Percentiles rank a stretch among this genome's conserved stretches.
Evolutionary conservation across 2,888 invertebrate species (phyloP).

Genomic region (Ennomos erosarius): DNA sequence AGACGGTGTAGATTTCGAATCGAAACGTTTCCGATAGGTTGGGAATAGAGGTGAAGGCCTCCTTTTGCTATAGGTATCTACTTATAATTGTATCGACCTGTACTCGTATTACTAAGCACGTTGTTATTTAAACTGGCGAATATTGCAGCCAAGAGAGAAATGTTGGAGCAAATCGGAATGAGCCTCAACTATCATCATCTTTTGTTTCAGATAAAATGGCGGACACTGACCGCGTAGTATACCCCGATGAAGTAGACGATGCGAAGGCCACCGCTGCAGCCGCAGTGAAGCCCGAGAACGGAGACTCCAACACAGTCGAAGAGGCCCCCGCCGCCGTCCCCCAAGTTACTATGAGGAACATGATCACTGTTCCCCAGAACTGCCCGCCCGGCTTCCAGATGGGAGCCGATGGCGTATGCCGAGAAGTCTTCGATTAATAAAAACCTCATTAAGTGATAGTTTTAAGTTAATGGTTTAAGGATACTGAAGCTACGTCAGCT

Average conservation of each 20-base stretch:
- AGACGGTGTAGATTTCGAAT: no score
- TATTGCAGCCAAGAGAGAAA: no score
- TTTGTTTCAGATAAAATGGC: slow-evolving; percentile 60
- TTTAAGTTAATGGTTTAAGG: slow-evolving; percentile 3
- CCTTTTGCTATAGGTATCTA: no score
- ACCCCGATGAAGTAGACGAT: slow-evolving; percentile 67
- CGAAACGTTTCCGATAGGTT: no score
- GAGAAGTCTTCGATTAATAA: slow-evolving; percentile 52
- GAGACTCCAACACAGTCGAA: slow-evolving; percentile 58
- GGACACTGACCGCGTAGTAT: slow-evolving; percentile 63
- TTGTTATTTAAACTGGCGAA: no score
- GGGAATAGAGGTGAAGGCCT: no score
- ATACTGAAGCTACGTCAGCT: not conserved
- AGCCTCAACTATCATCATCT: not conserved
- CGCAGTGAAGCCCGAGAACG: slow-evolving; percentile 46
- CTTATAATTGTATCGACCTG: no score
- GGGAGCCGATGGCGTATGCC: slow-evolving; percentile 60
- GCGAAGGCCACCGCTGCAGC: slow-evolving; percentile 46
- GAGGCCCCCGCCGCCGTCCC: slow-evolving; percentile 39
- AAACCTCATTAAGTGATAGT: not conserved
- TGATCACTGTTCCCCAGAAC: slow-evolving; percentile 59
- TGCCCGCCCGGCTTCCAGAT: slow-evolving; percentile 57
- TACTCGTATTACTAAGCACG: no score
- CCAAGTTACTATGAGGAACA: slow-evolving; percentile 54
- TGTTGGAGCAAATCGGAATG: no score